Base-by-base conservation (phyloP, 53 echinoderm and acorn worm genomes). In the Holothuria leucospilota region DNA sequence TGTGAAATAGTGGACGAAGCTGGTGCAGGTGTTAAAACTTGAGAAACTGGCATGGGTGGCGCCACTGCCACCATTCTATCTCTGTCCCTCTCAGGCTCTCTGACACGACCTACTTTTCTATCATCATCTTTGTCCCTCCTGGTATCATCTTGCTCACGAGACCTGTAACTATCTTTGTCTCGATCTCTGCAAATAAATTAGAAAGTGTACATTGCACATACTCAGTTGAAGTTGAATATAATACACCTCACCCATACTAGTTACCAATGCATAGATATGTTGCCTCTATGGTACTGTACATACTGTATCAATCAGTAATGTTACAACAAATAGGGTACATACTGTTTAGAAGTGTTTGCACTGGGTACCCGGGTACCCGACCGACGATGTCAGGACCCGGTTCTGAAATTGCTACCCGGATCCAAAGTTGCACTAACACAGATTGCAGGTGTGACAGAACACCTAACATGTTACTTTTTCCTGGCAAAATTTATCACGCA, bases 111-210 rank as follows among this genome's bases (percentile, higher is more conserved):
- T 63, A 41, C 71, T 34, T 91, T 87, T 29, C 85, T 70, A 82
- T 90, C 91, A 59, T 85, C 61, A 13, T 86, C 86, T 60, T 81
- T 68, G 28, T 94, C 94, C 38, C 91, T 87, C 69, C 68, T 63
- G 2, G 73, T 56, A 68, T 89, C 82, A 81, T 91, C 91, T 28
- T 84, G 82, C 18, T 91, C 91, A 23, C 92, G 85, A 62, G 92
- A 90, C 66, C 82, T 92, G 26, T 84, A 87, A 52, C 85, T 74
- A 42, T 94, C 95, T 63, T 87, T 81, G 51, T 93, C 93, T 20
- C 90, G 67, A 38, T 93, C 90, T 46, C 89, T 91, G 87, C 58
- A 46, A 9, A 83, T 23, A 21, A 38, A 83, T 30, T 29, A 73
- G 39, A 41, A 41, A 23, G 13, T 56, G 1, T 56, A 16, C 56